Evolutionary conservation across 2,888 invertebrate species (phyloP).

Genomic region (Caenorhabditis virilis): DNA sequence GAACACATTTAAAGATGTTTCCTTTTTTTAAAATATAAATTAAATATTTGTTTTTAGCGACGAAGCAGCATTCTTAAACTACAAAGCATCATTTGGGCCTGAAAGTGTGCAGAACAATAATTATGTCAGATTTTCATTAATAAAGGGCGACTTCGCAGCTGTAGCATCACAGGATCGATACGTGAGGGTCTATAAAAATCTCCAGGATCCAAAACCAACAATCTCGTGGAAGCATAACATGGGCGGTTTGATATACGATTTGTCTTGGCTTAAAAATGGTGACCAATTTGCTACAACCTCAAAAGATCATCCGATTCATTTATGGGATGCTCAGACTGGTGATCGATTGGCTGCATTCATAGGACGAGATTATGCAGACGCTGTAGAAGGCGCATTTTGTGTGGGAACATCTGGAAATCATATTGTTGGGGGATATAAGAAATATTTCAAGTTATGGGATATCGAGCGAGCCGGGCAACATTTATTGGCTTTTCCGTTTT

Average conservation of each 20-base stretch:
- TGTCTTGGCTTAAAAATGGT: constrained; percentile 8
- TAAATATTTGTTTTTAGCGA: constrained; percentile 17
- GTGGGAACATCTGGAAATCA: constrained; percentile 6
- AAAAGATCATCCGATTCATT: constrained; percentile 24
- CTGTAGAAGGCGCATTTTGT: constrained; percentile 14
- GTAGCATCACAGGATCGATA: constrained; percentile 27
- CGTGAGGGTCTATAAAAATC: constrained; percentile 8
- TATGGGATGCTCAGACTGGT: constrained; percentile 14
- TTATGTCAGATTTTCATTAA: constrained; percentile 10
- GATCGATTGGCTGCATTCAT: constrained; percentile 6
- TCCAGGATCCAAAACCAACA: not conserved
- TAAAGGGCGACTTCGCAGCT: constrained; percentile 2
- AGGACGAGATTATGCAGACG: constrained; percentile 32
- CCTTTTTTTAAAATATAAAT: not conserved
- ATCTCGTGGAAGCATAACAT: constrained; percentile 16
- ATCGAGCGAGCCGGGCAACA: constrained; percentile 9
- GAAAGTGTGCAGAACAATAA: constrained; percentile 9
- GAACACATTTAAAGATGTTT: no score
- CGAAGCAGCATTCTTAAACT: constrained; percentile 7
- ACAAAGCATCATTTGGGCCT: constrained; percentile 24
- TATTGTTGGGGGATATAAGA: constrained; percentile 17
- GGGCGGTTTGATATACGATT: constrained; percentile 19
- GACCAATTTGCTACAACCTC: constrained; percentile 10
- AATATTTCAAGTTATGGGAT: constrained; percentile 29
- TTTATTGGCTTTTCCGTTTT: not conserved